Conservation (phyloP, 2,113 vertebrate genomes). For the Rostratula benghalensis region DNA sequence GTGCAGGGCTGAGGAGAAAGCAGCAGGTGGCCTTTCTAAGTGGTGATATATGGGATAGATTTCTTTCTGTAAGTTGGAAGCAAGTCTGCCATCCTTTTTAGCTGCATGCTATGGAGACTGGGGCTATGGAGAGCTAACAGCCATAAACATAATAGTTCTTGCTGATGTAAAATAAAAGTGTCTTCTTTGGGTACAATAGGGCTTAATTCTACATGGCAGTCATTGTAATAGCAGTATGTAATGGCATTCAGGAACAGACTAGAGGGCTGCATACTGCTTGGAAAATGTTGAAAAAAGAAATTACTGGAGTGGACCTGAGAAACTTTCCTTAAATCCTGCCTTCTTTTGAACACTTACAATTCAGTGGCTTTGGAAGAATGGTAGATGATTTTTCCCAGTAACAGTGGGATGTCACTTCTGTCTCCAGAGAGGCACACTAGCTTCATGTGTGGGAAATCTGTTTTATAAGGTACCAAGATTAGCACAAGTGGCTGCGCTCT, state of each 20-base stretch:
- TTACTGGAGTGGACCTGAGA: background rate
- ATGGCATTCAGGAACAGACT: background rate
- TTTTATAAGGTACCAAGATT: background rate
- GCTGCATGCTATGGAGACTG: background rate
- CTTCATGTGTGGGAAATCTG: conserved; percentile 43
- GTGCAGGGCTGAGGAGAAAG: background rate
- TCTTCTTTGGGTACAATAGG: background rate
- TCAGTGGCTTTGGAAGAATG: background rate
- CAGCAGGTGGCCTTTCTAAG: background rate
- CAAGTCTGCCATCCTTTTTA: background rate
- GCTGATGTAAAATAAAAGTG: background rate
- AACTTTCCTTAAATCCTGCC: background rate
- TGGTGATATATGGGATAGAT: background rate
- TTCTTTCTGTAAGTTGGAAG: background rate
- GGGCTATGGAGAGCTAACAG: background rate
- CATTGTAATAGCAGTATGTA: background rate
- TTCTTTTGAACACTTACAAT: background rate
- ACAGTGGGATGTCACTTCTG: conserved; percentile 1
- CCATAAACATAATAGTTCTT: background rate
- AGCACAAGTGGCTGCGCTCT: conserved; percentile 22
- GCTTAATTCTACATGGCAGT: background rate
- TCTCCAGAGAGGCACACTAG: background rate
- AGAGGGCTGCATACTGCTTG: background rate
- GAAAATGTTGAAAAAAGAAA: background rate
- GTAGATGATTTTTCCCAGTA: background rate